phyloP scores from a whole-genome alignment of 2,888 invertebrate species.

The Spisula solida region DNA sequence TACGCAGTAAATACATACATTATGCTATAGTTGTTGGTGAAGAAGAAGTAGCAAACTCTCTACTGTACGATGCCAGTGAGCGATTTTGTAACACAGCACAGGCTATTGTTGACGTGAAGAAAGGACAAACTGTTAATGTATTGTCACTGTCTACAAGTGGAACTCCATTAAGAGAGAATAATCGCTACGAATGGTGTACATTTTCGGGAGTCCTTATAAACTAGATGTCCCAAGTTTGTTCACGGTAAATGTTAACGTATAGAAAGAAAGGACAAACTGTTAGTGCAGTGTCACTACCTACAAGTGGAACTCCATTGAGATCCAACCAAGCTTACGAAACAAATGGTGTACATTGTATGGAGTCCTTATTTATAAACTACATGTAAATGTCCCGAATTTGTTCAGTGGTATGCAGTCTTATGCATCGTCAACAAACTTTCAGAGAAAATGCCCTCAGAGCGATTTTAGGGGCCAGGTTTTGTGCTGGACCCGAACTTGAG shows the following conservation, averaged over 20 bases:
- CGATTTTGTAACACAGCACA: constrained; percentile 15
- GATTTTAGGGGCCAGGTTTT: no score
- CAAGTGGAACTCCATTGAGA: not conserved
- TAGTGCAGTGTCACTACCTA: not conserved
- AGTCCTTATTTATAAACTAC: not conserved
- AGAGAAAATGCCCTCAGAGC: no score
- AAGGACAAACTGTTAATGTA: not conserved
- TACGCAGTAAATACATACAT: not conserved
- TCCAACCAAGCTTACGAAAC: no score
- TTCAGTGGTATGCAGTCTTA: no score
- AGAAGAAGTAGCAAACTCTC: not conserved
- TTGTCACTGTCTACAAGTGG: not conserved
- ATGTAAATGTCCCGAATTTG: not conserved
- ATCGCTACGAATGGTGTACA: not conserved
- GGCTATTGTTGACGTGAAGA: not conserved
- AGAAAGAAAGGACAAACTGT: not conserved
- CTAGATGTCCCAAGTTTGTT: not conserved
- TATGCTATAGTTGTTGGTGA: constrained; percentile 1
- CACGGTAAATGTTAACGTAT: not conserved
- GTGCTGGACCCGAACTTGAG: no score
- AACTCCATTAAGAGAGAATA: not conserved
- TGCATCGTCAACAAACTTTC: no score
- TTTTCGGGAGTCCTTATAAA: not conserved
- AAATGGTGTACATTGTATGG: constrained; percentile 8
- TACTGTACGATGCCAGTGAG: not conserved